These are phyloP conservation scores for Narcine bancroftii DNA, from an alignment of 2,113 vertebrate genomes.

Conservation along the genomic window DNA sequence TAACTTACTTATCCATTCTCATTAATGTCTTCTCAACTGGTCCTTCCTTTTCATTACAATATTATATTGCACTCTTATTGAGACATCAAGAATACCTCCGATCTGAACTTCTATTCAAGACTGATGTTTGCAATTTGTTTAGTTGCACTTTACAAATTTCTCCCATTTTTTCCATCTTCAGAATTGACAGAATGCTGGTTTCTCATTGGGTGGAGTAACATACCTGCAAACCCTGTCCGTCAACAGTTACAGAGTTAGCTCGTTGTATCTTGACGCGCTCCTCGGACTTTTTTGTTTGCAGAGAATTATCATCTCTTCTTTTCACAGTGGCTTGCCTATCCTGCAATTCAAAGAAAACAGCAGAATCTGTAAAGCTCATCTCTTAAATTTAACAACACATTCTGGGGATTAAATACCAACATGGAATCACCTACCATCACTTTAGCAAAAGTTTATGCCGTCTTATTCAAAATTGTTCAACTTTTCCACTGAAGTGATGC, in stretches of 20 bases:
- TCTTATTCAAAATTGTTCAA: background rate
- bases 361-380: background rate
- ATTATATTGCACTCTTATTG: background rate
- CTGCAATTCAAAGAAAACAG: slow-evolving; percentile 50
- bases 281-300: slow-evolving; percentile 62
- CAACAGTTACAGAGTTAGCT: slow-evolving; percentile 83
- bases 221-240: slow-evolving; percentile 91
- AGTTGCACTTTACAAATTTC: background rate
- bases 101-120: background rate
- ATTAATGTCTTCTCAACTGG: too few relatives aligned
- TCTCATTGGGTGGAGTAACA: slow-evolving; percentile 36
- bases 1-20: too few relatives aligned
- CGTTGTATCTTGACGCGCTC: slow-evolving; percentile 81
- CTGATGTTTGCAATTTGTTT: background rate
- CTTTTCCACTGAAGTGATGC: background rate
- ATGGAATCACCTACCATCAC: background rate
- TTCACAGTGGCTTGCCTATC: slow-evolving; percentile 78
- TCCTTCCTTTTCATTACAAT: background rate
- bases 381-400: background rate
- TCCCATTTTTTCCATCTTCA: background rate
- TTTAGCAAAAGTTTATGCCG: background rate
- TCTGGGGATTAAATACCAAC: background rate
- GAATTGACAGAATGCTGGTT: background rate
- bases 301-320: slow-evolving; percentile 64
- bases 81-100: background rate